Evolutionary conservation across 2,888 invertebrate species (phyloP).

Genomic region (Sesia apiformis): DNA sequence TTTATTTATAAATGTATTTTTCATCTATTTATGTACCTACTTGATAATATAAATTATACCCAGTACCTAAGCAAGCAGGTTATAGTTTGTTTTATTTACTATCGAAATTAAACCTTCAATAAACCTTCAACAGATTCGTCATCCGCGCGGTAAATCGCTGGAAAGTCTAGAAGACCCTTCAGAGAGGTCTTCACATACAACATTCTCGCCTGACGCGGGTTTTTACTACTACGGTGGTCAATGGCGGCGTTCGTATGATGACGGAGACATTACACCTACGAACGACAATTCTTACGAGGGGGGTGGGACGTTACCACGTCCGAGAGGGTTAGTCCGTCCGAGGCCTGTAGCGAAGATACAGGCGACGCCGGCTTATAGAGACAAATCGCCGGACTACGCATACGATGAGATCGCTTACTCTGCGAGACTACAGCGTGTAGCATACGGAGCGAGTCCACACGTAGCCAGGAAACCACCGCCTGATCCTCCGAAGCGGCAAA

Average conservation of each 20-base stretch:
- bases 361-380: slow-evolving; percentile 68
- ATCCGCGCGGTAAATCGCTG: slow-evolving; percentile 88
- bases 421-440: slow-evolving; percentile 65
- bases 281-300: slow-evolving; percentile 83
- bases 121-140: slow-evolving; percentile 77
- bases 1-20: too few species aligned
- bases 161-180: slow-evolving; percentile 89
- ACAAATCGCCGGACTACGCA: slow-evolving; percentile 60
- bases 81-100: too few species aligned
- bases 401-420: slow-evolving; percentile 68
- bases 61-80: too few species aligned
- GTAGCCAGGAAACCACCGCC: slow-evolving; percentile 86
- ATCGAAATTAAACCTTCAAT: too few species aligned
- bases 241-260: slow-evolving; percentile 88
- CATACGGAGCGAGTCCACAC: slow-evolving; percentile 80
- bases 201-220: slow-evolving; percentile 75
- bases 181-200: slow-evolving; percentile 76
- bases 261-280: slow-evolving; percentile 90
- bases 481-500: slow-evolving; percentile 85
- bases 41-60: too few species aligned
- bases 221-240: slow-evolving; percentile 76
- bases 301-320: slow-evolving; percentile 90
- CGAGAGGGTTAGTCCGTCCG: slow-evolving; percentile 85
- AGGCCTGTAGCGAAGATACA: slow-evolving; percentile 86
- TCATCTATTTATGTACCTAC: too few species aligned